Evolutionary conservation across 1,140 invertebrate species (phyloP).

Genomic region (Zelostemma sp.): DNA sequence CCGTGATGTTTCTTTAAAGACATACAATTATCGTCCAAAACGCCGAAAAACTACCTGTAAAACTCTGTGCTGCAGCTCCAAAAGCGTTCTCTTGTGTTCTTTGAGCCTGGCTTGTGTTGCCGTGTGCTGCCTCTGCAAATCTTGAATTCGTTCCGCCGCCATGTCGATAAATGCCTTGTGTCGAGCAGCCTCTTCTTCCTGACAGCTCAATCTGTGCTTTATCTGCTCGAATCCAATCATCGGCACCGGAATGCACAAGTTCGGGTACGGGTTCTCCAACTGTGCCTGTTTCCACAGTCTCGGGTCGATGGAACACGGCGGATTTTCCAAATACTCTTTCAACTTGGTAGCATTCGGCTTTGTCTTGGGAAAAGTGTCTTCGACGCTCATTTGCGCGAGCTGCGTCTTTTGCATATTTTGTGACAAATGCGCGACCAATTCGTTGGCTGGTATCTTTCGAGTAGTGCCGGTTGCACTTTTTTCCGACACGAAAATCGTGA

Average conservation of each 20-base stretch:
- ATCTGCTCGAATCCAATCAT: constrained; percentile 91
- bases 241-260: constrained; percentile 90
- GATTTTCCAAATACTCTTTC: constrained; percentile 89
- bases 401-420: constrained; percentile 79
- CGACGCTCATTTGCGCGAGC: constrained; percentile 76
- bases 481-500: constrained; percentile 85
- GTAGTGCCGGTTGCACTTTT: constrained; percentile 76
- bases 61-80: constrained; percentile 83
- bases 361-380: constrained; percentile 74
- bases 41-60: constrained; percentile 72
- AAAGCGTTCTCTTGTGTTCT: constrained; percentile 81
- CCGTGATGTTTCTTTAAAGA: too few species aligned
- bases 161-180: constrained; percentile 82
- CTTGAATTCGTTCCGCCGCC: constrained; percentile 82
- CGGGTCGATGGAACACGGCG: constrained; percentile 85
- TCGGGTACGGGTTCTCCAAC: constrained; percentile 91
- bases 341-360: constrained; percentile 81
- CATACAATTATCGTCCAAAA: too few species aligned
- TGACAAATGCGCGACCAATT: constrained; percentile 78
- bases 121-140: constrained; percentile 80
- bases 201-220: constrained; percentile 85
- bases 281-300: constrained; percentile 92
- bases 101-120: constrained; percentile 79
- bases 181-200: constrained; percentile 84
- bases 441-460: constrained; percentile 81